Base-by-base conservation (phyloP, 2,797 vertebrate genomes). In the Forpus xanthops region DNA sequence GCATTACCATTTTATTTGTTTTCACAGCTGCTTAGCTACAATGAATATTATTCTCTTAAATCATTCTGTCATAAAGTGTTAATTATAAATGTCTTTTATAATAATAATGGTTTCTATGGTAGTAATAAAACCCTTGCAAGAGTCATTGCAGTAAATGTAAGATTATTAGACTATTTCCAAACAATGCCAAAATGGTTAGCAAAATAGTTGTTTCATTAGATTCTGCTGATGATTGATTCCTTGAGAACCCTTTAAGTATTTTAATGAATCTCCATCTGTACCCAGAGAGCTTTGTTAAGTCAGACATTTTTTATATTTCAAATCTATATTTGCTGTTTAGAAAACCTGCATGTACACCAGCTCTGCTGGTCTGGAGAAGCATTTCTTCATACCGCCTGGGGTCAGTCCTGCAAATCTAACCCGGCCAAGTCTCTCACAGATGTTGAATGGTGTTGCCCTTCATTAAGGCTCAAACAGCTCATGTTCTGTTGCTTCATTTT, bases 1-100 rank as follows among this genome's bases (percentile, higher is more conserved):
- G 74, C 82, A 95, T 95, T 93, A 67, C 37, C 74, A 81, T 76
- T 87, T 94, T 94, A 97, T 97, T 97, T 97, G 96, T 97, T 95
- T 92, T 95, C 84, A 87, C 83, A 93, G 89, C 93, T 93, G 84
- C 84, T 94, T 94, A 88, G 75, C 52, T 88, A 92, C 93, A 96
- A 91, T 90, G 91, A 93, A 96, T 93, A 94, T 88, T 90, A 94
- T 96, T 96, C 97, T 96, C 93, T 84, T 96, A 94, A 91, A 93
- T 94, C 88, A 90, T 60, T 66, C 85, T 87, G 50, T 89, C 84
- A 97, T 92, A 93, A 91, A 85, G 82, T 88, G 77, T 94, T 96
- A 95, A 96, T 95, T 95, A 91, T 95, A 91, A 93, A 94, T 90
- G 93, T 85, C 74, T 94, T 95, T 97, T 96, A 85, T 89, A 79